phyloP scores from a whole-genome alignment of 2,797 vertebrate genomes.

The Parotocinclus haroldoi region DNA sequence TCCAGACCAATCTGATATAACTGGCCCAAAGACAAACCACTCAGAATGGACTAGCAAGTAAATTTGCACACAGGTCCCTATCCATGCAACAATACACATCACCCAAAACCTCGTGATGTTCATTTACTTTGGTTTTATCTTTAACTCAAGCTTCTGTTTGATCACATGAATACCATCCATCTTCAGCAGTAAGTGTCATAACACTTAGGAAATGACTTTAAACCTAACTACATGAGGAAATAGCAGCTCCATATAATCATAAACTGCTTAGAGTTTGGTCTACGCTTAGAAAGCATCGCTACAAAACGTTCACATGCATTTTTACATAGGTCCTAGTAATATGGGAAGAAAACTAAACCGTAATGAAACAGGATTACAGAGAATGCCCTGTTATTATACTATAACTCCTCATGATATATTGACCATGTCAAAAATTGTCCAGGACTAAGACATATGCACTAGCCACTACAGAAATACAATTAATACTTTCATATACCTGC shows the following conservation, averaged over 20 bases:
- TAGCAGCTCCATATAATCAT: conserved; percentile 5
- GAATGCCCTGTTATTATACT: too few species aligned
- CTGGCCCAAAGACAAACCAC: not conserved
- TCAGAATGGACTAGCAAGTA: not conserved
- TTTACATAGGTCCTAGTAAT: too few species aligned
- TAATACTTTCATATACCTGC: too few species aligned
- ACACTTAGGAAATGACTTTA: not conserved
- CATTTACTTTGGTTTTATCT: conserved; percentile 29
- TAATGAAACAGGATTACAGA: too few species aligned
- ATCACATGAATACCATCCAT: conserved; percentile 23
- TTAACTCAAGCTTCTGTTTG: conserved; percentile 19
- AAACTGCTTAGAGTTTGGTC: not conserved
- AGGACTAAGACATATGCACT: too few species aligned
- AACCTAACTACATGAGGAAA: conserved; percentile 1
- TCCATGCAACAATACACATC: not conserved
- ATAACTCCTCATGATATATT: too few species aligned
- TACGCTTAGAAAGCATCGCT: too few species aligned
- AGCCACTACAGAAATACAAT: too few species aligned
- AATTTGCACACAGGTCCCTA: not conserved
- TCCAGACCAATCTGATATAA: too few species aligned
- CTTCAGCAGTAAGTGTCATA: not conserved
- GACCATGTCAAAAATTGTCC: too few species aligned
- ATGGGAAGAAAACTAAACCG: too few species aligned
- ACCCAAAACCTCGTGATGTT: conserved; percentile 43
- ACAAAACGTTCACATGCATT: too few species aligned